Conservation (phyloP, 2,113 vertebrate genomes). For the Psittacara wagleri region DNA sequence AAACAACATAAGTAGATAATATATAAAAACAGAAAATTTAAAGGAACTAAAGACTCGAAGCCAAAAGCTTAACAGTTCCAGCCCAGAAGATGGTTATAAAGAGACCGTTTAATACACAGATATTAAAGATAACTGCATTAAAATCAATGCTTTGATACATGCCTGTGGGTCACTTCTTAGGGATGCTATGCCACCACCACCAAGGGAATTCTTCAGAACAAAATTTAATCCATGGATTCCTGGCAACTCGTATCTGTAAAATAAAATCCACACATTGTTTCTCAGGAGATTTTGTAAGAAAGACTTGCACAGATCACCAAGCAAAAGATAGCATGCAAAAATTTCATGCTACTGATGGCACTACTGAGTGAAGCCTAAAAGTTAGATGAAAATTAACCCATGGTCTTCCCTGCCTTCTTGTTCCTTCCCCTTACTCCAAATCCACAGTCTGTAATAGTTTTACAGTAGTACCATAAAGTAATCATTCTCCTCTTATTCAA, state of each 20-base stretch:
- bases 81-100: not conserved
- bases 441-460: not conserved
- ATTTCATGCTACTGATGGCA: not conserved
- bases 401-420: not conserved
- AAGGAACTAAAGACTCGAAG: not conserved
- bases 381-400: not conserved
- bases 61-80: not conserved
- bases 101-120: not conserved
- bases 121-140: not conserved
- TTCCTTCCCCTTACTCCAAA: not conserved
- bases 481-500: not conserved
- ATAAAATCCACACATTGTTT: not conserved
- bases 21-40: not conserved
- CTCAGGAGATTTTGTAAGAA: not conserved
- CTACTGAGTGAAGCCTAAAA: not conserved
- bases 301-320: not conserved
- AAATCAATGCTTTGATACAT: slow-evolving; percentile 14
- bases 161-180: slow-evolving; percentile 88
- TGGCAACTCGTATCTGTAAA: slow-evolving; percentile 83
- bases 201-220: slow-evolving; percentile 82
- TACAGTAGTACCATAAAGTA: not conserved
- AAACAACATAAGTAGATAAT: not conserved
- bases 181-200: slow-evolving; percentile 84
- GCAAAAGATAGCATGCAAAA: not conserved
- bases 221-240: slow-evolving; percentile 86